phyloP scores from a whole-genome alignment of 2,113 vertebrate genomes.

The Panthera leo region DNA sequence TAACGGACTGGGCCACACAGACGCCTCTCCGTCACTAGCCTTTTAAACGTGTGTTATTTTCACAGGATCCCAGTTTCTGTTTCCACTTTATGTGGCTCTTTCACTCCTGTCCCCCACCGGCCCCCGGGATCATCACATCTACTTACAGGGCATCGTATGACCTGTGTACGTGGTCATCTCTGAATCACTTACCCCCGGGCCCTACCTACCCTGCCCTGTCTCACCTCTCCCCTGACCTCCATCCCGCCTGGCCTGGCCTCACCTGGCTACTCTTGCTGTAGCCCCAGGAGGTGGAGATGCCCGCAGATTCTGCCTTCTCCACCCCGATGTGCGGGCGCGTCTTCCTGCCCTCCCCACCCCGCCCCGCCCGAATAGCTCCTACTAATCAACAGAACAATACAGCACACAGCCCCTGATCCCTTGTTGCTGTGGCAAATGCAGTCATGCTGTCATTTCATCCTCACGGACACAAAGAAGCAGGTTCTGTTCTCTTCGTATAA shows the following conservation, averaged over 20 bases:
- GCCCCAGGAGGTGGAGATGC: fast-evolving
- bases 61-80: no score
- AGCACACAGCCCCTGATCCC: neutral
- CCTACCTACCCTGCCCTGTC: neutral
- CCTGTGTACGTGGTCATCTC: fast-evolving
- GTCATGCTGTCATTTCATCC: neutral
- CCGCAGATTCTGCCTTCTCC: fast-evolving
- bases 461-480: neutral
- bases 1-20: no score
- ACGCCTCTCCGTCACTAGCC: neutral
- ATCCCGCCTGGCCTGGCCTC: no score
- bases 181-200: neutral
- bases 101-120: neutral
- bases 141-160: fast-evolving
- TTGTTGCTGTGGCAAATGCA: neutral
- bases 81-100: neutral
- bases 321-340: neutral
- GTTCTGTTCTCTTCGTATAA: neutral
- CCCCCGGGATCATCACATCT: neutral
- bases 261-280: neutral
- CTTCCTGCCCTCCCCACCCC: no score
- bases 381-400: neutral
- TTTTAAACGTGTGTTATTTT: neutral
- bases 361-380: fast-evolving
- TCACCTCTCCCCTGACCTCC: neutral